These are phyloP conservation scores for Thripadectes ignobilis DNA, from an alignment of 2,797 vertebrate species.

Conservation along the genomic window DNA sequence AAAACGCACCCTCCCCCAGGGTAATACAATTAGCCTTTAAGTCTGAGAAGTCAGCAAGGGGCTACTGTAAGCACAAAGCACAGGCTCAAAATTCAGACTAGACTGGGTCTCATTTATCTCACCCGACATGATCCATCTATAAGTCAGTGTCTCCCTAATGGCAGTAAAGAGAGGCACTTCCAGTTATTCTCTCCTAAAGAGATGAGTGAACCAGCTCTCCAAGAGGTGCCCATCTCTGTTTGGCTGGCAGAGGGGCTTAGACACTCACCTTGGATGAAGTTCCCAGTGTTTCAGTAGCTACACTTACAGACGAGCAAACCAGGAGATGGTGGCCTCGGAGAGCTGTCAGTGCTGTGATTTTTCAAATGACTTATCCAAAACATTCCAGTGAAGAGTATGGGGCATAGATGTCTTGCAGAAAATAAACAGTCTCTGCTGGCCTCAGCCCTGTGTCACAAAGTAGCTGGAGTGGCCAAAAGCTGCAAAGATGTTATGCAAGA, in stretches of 20 bases:
- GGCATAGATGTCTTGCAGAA: background rate
- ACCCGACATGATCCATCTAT: background rate
- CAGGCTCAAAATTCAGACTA: background rate
- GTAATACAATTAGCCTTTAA: background rate
- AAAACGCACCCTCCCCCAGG: background rate
- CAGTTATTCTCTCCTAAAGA: background rate
- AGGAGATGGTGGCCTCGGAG: background rate
- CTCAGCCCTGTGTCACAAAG: background rate
- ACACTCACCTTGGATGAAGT: background rate
- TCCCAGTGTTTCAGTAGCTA: background rate
- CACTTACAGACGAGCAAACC: background rate
- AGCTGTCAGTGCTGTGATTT: background rate
- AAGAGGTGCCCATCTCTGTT: background rate
- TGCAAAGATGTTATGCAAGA: background rate
- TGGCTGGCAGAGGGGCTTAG: background rate
- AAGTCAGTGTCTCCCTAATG: background rate
- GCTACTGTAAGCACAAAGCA: background rate
- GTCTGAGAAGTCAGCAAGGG: rapidly evolving
- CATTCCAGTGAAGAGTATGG: background rate
- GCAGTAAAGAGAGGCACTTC: background rate
- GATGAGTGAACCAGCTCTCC: background rate
- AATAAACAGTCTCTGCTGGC: background rate
- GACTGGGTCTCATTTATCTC: background rate
- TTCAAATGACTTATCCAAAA: background rate
- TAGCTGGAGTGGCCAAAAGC: background rate